phyloP scores from a whole-genome alignment of 2,888 invertebrate genomes.

The Cremastinae sp. region DNA sequence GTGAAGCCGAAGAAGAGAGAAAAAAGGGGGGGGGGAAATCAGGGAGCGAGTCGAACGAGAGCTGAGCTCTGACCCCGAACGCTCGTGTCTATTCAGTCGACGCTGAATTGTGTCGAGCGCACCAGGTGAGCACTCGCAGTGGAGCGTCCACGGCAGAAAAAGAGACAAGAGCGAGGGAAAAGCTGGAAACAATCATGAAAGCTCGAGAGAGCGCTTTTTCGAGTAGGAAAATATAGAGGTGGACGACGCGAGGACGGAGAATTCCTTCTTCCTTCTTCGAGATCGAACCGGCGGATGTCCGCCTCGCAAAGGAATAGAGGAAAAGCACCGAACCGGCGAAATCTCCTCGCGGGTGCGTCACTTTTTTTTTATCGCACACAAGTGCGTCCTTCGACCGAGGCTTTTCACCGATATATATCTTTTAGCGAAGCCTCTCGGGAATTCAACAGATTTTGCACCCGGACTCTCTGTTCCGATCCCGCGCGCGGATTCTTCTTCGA shows the following conservation, averaged over 20 bases:
- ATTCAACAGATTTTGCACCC: slow-evolving; percentile 33
- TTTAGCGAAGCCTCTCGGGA: slow-evolving; percentile 32
- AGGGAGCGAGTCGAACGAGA: too few relatives aligned
- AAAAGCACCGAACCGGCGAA: slow-evolving; percentile 8
- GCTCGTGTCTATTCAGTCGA: too few relatives aligned
- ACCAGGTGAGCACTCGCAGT: too few relatives aligned
- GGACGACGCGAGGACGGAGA: slow-evolving; percentile 18
- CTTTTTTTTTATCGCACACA: slow-evolving; percentile 6
- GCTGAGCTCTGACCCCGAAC: too few relatives aligned
- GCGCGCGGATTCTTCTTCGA: slow-evolving; percentile 20
- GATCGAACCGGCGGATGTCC: slow-evolving; percentile 3
- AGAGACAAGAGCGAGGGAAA: slow-evolving; percentile 3
- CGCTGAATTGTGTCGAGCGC: too few relatives aligned
- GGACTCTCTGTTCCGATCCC: background rate
- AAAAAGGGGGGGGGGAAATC: too few relatives aligned
- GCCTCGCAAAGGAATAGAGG: slow-evolving; percentile 28
- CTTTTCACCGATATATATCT: too few relatives aligned
- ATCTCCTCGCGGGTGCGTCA: background rate
- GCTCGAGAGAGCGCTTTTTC: too few relatives aligned
- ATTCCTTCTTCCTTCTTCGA: too few relatives aligned
- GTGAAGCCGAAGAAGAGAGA: too few relatives aligned
- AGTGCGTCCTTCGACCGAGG: slow-evolving; percentile 8
- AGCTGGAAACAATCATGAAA: too few relatives aligned
- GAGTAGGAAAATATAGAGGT: background rate
- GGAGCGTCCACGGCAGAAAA: background rate